phyloP scores from a whole-genome alignment of 2,888 invertebrate species.

The Zhuqinia jingwanae region DNA sequence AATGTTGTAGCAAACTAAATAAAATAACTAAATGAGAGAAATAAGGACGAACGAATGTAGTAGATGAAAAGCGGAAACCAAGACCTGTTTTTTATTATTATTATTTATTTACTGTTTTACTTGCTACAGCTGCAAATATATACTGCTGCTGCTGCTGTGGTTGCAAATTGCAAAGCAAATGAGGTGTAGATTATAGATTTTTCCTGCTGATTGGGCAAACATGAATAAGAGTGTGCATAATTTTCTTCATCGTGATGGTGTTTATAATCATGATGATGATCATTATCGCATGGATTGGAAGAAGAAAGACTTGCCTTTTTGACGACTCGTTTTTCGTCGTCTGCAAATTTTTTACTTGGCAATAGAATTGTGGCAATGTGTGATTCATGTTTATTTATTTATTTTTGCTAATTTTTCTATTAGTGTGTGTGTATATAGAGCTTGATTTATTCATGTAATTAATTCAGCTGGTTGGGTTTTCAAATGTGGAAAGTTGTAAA shows the following conservation, averaged over 20 bases:
- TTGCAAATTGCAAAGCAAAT: too few species aligned
- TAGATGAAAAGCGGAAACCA: not conserved
- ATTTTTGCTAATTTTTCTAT: not conserved
- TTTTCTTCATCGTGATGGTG: too few species aligned
- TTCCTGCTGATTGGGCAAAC: too few species aligned
- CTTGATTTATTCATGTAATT: not conserved
- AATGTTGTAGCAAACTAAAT: not conserved
- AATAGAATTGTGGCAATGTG: not conserved
- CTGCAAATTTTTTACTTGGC: not conserved
- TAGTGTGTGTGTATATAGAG: not conserved
- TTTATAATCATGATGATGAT: not conserved
- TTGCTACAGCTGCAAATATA: too few species aligned
- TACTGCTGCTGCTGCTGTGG: too few species aligned
- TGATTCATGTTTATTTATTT: not conserved
- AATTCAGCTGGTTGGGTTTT: not conserved
- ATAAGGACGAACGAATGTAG: not conserved
- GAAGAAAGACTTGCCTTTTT: not conserved
- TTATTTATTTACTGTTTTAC: too few species aligned
- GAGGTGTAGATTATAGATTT: too few species aligned
- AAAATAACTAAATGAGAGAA: too few species aligned
- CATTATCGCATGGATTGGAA: not conserved
- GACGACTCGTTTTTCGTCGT: constrained; percentile 33
- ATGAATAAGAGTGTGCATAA: too few species aligned
- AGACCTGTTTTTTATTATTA: constrained; percentile 5
- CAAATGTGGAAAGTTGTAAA: constrained; percentile 17